Conservation (phyloP, 2,797 vertebrate species). For the Threskiornis aethiopicus region DNA sequence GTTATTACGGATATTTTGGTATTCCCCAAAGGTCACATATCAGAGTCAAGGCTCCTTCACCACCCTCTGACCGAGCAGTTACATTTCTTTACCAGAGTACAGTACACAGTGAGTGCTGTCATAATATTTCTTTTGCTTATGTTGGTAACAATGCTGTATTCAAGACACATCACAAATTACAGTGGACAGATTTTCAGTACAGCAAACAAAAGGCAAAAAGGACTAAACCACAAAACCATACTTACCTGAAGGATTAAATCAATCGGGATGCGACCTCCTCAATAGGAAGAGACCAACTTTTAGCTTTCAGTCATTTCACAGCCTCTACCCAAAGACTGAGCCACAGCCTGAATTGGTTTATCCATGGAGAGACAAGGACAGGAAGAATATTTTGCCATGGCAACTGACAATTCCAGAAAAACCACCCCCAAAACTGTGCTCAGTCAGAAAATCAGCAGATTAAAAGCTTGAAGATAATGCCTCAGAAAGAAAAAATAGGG, state of each 20-base stretch:
- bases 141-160: neutral
- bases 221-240: neutral
- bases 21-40: neutral
- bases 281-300: neutral
- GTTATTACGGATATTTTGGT: neutral
- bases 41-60: neutral
- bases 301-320: neutral
- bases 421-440: conserved; percentile 6
- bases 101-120: neutral
- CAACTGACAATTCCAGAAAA: conserved; percentile 28
- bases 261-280: neutral
- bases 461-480: conserved; percentile 1
- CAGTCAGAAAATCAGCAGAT: neutral
- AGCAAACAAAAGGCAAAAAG: neutral
- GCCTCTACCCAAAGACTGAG: neutral
- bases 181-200: neutral
- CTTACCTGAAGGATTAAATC: neutral
- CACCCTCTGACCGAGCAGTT: neutral
- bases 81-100: neutral
- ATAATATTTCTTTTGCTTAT: neutral
- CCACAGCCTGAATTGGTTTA: conserved; percentile 13
- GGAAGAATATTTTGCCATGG: conserved; percentile 42
- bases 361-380: neutral
- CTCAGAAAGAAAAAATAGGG: neutral
- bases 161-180: neutral